Base-by-base conservation (phyloP, 1,140 invertebrate species). In the Trachymyrmex septentrionalis region DNA sequence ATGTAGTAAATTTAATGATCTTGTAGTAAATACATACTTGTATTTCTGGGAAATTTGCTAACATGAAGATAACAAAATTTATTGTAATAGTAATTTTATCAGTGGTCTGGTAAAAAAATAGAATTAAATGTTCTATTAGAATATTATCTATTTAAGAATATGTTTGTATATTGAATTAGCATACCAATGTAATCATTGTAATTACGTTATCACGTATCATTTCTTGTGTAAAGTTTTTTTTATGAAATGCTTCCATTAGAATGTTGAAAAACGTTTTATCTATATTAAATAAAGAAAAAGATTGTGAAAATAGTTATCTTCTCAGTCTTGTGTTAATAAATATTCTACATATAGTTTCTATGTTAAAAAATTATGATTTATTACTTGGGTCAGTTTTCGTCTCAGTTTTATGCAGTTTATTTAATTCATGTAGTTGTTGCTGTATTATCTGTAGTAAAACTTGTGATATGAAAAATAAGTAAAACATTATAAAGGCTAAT, bases 81-180 rank as follows among this genome's bases (percentile, higher is more conserved):
- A 96, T 95, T 0, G 95, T 96, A 1, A 96, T 93, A 0, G 97
- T 96, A 0, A 97, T 97, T 57, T 97, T 98, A 91, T 98, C 97
- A 91, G 97, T 97, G 14, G 97, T 97, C 94, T 96, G 10, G 24
- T 50, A 55, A 50, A 9, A 24, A 19, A 30, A n/a, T 30, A 19
- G 0, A 34, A 48, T 48, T 27, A 27, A 27, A 63, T 24, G 12
- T 69, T 69, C 38, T 12, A 44, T 44, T 44, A 44, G 9, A 44
- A 44, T 44, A 14, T 69, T 21, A 48, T 21, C 16, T 10, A n/a
- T 34, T 16, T 64, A 64, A 1, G 27, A 34, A 66, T 66, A 34
- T 27, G 21, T 24, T 4, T 27, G 4, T 14, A 61, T 27, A 16
- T 10, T 16, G 12, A 63, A 14, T 48, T 48, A 48, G 48, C 38